Base-by-base conservation (phyloP, 1,140 invertebrate genomes). In the Zaprionus lachaisei region DNA sequence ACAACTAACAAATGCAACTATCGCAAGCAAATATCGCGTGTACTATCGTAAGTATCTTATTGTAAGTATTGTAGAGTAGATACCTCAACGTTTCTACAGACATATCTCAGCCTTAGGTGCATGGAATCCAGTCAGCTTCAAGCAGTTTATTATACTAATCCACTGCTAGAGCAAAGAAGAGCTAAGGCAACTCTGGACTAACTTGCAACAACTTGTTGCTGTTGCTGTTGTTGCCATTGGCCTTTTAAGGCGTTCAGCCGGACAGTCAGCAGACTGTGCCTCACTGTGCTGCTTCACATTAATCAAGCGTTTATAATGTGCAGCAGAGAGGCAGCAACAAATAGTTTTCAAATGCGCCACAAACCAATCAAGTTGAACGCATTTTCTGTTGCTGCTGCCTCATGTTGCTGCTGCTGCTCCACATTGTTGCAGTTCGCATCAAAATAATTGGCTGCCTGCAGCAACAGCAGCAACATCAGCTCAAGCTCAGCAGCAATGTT, bases 301-400 rank as follows among this genome's bases (percentile, higher is more conserved):
- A 72, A 69, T 70, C 79, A 83, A 65, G 60, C 76, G 60, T 55
- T 75, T 75, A 65, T 75, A 69, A 70, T 68, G 64, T 66, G 69
- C 62, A 77, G 51, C 69, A 74, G 26, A n/a, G 38, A 71, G 44
- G 66, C 77, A 78, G 80, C 80, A 89, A 79, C 84, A 89, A 89
- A 89, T 90, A 77, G 79, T 81, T 90, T 85, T 89, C 84, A 89
- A 89, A 84, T 73, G 79, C 82, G 66, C 60, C 71, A 51, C 80
- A 83, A 70, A 54, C 83, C 84, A 86, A 86, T 86, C 84, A 89
- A 86, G 87, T 89, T 66, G 84, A 87, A 89, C 83, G 83, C 83
- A 83, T 80, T 64, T 65, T 86, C 75, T 44, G 74, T 55, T 73
- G 63, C 37, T 68, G 62, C 24, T 61, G 62, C 31, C 26, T 28